Evolutionary conservation across 2,888 invertebrate genomes (phyloP).

Genomic region (Gnatocerus cornutus): DNA sequence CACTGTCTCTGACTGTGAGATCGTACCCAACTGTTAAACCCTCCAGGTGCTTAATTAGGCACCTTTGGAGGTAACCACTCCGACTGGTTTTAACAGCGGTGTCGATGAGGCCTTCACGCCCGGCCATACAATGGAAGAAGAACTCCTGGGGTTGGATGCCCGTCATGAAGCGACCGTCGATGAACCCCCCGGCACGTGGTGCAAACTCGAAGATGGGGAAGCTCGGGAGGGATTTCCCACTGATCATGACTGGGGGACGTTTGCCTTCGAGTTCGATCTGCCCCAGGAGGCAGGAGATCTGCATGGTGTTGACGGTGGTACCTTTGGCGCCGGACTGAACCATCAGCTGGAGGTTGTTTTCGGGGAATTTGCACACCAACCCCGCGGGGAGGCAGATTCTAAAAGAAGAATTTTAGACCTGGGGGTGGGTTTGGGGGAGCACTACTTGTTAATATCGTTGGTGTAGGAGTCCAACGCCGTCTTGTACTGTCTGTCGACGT

Average conservation of each 20-base stretch:
- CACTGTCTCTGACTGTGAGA: constrained; percentile 95
- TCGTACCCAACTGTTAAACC: constrained; percentile 95
- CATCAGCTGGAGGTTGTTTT: constrained; percentile 98
- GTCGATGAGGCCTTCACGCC: constrained; percentile 98
- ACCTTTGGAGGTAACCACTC: constrained; percentile 97
- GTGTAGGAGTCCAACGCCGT: constrained; percentile 85
- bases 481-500: constrained; percentile 90
- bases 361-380: constrained; percentile 89
- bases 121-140: constrained; percentile 99
- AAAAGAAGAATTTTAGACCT: no score
- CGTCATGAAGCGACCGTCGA: constrained; percentile 96
- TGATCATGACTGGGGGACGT: constrained; percentile 95
- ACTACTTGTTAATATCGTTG: constrained; percentile 90
- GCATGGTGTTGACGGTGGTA: constrained; percentile 98
- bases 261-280: constrained; percentile 99
- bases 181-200: constrained; percentile 96
- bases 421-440: no score
- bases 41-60: constrained; percentile 98
- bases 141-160: constrained; percentile 99
- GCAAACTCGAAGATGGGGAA: constrained; percentile 91
- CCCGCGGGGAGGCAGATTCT: constrained; percentile 89
- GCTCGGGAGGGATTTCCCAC: constrained; percentile 93
- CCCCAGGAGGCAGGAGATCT: constrained; percentile 97
- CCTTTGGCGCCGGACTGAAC: constrained; percentile 99
- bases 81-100: constrained; percentile 99